A percentile compares a stretch with the other conserved stretches of the same genome.
Evolutionary conservation across 2,888 invertebrate species (phyloP).

Genomic region (Rhorus exstirpatorius): DNA sequence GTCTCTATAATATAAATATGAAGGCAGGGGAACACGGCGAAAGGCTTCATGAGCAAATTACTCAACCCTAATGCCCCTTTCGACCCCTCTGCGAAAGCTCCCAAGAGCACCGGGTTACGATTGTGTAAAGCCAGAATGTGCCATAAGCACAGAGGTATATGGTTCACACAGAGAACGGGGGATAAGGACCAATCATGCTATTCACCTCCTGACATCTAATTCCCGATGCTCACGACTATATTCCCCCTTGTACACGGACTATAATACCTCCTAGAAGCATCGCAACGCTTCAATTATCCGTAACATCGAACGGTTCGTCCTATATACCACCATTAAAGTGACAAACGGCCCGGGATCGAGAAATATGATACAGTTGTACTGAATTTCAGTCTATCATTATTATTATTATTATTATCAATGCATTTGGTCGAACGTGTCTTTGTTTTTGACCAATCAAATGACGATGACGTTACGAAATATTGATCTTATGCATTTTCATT

Average conservation of each 20-base stretch:
- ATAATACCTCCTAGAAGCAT: slow-evolving; percentile 18
- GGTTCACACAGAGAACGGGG: slow-evolving; percentile 3
- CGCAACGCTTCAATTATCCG: slow-evolving; percentile 34
- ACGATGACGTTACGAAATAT: no score
- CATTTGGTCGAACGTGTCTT: no score
- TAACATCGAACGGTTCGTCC: slow-evolving; percentile 2
- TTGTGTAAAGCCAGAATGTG: slow-evolving; percentile 23
- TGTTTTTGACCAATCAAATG: no score
- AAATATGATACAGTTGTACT: background rate
- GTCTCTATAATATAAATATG: background rate
- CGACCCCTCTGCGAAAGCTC: background rate
- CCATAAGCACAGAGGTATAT: background rate
- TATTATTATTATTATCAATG: no score
- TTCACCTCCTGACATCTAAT: slow-evolving; percentile 63
- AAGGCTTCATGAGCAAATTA: slow-evolving; percentile 56
- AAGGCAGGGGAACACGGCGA: background rate
- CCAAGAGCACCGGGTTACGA: slow-evolving; percentile 47
- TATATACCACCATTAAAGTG: background rate
- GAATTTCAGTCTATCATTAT: background rate
- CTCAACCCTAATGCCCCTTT: slow-evolving; percentile 37
- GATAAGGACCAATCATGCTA: slow-evolving; percentile 43
- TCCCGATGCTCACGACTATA: slow-evolving; percentile 35
- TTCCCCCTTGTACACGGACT: slow-evolving; percentile 14
- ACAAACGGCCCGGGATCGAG: background rate
- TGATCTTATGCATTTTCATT: no score